phyloP scores from a whole-genome alignment of 2,888 invertebrate genomes.

The Clitarchus hookeri region DNA sequence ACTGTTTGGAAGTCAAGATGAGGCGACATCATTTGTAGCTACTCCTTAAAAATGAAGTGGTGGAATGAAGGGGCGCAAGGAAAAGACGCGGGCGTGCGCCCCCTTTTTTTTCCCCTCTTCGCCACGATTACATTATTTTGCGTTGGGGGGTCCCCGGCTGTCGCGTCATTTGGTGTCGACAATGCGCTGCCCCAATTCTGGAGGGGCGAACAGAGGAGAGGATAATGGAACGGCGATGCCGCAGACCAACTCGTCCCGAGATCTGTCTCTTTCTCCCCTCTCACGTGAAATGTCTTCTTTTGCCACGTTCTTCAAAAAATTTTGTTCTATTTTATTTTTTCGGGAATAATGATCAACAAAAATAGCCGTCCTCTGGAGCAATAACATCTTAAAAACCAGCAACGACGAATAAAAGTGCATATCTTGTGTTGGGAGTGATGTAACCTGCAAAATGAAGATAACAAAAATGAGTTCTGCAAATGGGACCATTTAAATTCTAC shows the following conservation, averaged over 20 bases:
- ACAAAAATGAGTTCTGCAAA: too few species aligned
- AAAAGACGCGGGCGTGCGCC: not conserved
- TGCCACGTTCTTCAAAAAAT: not conserved
- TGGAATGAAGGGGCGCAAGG: conserved; percentile 21
- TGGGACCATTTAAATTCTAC: too few species aligned
- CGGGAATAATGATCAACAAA: not conserved
- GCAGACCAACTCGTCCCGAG: not conserved
- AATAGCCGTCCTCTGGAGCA: too few species aligned
- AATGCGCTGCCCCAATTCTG: not conserved
- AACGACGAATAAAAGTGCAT: too few species aligned
- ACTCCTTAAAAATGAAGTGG: conserved; percentile 28
- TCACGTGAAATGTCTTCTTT: not conserved
- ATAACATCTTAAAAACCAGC: too few species aligned
- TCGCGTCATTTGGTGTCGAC: not conserved
- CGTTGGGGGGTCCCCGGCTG: not conserved
- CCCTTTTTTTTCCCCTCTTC: not conserved
- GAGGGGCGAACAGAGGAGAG: not conserved
- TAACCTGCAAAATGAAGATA: too few species aligned
- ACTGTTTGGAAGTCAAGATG: conserved; percentile 1
- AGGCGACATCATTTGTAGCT: conserved; percentile 32
- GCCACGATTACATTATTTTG: not conserved
- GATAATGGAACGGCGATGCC: not conserved
- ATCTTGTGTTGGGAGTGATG: too few species aligned
- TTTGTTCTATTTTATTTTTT: not conserved
- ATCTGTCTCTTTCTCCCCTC: not conserved